Percentiles rank a stretch among this genome's conserved stretches.
Evolutionary conservation across 2,888 invertebrate species (phyloP).

Genomic region (Tinea pellionella): DNA sequence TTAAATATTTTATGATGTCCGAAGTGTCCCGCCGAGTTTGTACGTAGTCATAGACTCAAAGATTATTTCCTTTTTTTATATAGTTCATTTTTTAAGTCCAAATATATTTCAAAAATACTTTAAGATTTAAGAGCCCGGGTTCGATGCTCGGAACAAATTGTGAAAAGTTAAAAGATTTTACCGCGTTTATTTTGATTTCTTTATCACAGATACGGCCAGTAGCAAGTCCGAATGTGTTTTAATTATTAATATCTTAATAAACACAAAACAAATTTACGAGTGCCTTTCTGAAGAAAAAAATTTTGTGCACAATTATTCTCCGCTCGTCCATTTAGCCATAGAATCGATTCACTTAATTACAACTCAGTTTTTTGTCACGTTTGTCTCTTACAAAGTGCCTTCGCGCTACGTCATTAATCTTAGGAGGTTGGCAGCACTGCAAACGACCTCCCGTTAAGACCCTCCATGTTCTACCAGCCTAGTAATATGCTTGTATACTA

Average conservation of each 20-base stretch:
- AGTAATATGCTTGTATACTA: conserved; percentile 53
- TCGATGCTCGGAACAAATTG: too few relatives aligned
- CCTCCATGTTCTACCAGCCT: conserved; percentile 54
- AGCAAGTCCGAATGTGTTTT: too few relatives aligned
- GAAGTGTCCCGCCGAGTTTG: conserved; percentile 37
- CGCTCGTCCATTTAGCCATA: conserved; percentile 16
- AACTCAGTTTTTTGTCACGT: conserved; percentile 51
- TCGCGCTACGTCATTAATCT: conserved; percentile 64
- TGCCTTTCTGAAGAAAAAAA: too few relatives aligned
- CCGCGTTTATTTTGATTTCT: too few relatives aligned
- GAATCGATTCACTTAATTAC: conserved; percentile 44
- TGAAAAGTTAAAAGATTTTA: too few relatives aligned
- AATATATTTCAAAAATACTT: too few relatives aligned
- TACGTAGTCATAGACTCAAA: conserved; percentile 19
- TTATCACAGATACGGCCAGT: too few relatives aligned
- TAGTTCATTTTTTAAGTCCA: neutral
- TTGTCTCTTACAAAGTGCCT: conserved; percentile 57
- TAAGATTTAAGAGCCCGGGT: too few relatives aligned
- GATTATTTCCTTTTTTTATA: neutral
- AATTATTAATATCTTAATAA: neutral
- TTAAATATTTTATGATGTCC: conserved; percentile 67
- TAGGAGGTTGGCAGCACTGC: conserved; percentile 60
- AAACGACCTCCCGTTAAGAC: conserved; percentile 66
- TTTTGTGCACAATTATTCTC: too few relatives aligned
- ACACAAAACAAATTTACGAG: neutral